Evolutionary conservation across 2,113 vertebrate genomes (phyloP).

Genomic region (Neogobius melanostomus): DNA sequence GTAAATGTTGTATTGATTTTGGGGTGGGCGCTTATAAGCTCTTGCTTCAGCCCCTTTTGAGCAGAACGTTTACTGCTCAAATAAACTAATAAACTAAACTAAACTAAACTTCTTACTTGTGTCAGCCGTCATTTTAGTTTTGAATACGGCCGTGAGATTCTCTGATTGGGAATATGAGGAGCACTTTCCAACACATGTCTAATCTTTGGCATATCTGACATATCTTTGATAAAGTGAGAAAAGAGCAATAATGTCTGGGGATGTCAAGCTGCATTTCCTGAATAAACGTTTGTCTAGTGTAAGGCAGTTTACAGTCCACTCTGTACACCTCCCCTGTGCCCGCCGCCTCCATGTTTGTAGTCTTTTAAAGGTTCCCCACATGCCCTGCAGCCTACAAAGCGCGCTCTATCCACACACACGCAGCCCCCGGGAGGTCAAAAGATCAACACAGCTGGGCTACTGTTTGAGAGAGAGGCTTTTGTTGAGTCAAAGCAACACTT

Average conservation of each 20-base stretch:
- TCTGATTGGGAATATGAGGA: too few species aligned
- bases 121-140: too few species aligned
- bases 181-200: too few species aligned
- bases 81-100: too few species aligned
- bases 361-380: constrained; percentile 69
- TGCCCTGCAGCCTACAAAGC: constrained; percentile 48
- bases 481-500: constrained; percentile 38
- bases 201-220: too few species aligned
- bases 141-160: too few species aligned
- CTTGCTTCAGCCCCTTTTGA: too few species aligned
- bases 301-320: too few species aligned
- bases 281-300: constrained; percentile 22
- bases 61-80: too few species aligned
- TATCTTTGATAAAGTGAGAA: neutral
- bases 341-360: constrained; percentile 31
- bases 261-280: constrained; percentile 33
- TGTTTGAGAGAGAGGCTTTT: constrained; percentile 50
- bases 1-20: too few species aligned
- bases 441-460: constrained; percentile 61
- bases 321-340: neutral
- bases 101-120: too few species aligned
- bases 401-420: constrained; percentile 15
- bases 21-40: too few species aligned
- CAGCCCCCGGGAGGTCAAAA: constrained; percentile 45
- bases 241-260: constrained; percentile 17